Evolutionary conservation across 2,797 vertebrate genomes (phyloP).

Genomic region (Adrianichthys oophorus): DNA sequence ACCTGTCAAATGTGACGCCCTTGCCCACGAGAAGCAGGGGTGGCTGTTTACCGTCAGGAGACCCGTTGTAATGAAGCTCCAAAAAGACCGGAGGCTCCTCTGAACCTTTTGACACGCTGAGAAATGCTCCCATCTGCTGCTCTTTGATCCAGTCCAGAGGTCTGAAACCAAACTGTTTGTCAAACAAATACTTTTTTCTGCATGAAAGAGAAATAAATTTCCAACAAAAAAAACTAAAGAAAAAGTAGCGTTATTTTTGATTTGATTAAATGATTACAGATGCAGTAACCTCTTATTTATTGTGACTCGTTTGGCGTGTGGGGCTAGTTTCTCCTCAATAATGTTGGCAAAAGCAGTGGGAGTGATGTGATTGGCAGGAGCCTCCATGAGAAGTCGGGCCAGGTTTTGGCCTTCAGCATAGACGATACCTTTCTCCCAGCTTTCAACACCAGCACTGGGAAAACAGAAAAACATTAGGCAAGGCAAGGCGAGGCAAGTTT

Average conservation of each 20-base stretch:
- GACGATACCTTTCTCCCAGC: conserved; percentile 86
- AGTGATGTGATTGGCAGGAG: conserved; percentile 92
- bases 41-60: conserved; percentile 67
- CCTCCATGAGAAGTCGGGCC: conserved; percentile 92
- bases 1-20: conserved; percentile 98
- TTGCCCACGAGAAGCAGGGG: conserved; percentile 93
- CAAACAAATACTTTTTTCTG: no score
- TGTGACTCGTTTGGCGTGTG: conserved; percentile 76
- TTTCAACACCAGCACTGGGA: conserved; percentile 73
- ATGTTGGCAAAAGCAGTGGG: conserved; percentile 87
- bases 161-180: conserved; percentile 57
- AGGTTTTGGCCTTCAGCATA: conserved; percentile 94
- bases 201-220: background rate
- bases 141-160: conserved; percentile 88
- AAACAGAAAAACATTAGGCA: conserved; percentile 10
- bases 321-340: conserved; percentile 85
- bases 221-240: background rate
- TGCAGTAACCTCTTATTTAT: conserved; percentile 64
- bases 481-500: background rate
- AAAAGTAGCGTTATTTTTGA: background rate
- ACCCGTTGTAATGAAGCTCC: conserved; percentile 91
- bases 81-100: conserved; percentile 93
- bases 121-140: conserved; percentile 93
- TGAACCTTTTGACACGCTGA: conserved; percentile 94
- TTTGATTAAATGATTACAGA: background rate